Percentiles rank a stretch among this genome's conserved stretches.
phyloP scores from a whole-genome alignment of 2,888 invertebrate genomes.

The Ditula angustiorana region DNA sequence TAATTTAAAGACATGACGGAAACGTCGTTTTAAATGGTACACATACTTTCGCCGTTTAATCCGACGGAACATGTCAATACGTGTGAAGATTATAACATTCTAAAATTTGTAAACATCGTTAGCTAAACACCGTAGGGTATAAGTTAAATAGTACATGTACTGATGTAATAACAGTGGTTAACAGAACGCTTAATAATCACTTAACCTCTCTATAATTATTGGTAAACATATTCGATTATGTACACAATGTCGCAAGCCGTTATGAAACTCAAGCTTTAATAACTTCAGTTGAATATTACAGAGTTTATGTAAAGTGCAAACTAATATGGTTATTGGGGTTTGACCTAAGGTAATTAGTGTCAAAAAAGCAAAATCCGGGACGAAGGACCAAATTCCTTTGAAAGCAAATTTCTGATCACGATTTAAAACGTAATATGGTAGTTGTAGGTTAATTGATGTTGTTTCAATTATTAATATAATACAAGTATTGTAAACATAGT shows the following conservation, averaged over 20 bases:
- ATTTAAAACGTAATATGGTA: not conserved
- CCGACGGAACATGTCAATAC: no score
- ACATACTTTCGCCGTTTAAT: no score
- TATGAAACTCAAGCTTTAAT: slow-evolving; percentile 21
- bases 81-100: no score
- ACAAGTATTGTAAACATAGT: not conserved
- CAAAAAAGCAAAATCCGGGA: slow-evolving; percentile 3
- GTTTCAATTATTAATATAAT: not conserved
- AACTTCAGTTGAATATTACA: not conserved
- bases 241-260: slow-evolving; percentile 1
- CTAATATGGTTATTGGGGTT: slow-evolving; percentile 9
- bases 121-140: not conserved
- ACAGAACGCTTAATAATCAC: slow-evolving; percentile 9
- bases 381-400: not conserved
- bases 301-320: slow-evolving; percentile 10
- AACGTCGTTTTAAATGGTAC: no score
- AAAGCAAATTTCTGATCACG: not conserved
- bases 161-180: slow-evolving; percentile 15
- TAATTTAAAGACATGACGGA: no score
- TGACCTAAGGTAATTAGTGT: not conserved
- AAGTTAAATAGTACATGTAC: not conserved
- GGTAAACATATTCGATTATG: slow-evolving; percentile 18
- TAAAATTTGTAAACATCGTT: no score
- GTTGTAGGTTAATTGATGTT: not conserved
- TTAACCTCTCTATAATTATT: slow-evolving; percentile 22